Percentiles rank a stretch among this genome's conserved stretches.
phyloP scores from a whole-genome alignment of 2,888 invertebrate genomes.

The Athalia circularis region DNA sequence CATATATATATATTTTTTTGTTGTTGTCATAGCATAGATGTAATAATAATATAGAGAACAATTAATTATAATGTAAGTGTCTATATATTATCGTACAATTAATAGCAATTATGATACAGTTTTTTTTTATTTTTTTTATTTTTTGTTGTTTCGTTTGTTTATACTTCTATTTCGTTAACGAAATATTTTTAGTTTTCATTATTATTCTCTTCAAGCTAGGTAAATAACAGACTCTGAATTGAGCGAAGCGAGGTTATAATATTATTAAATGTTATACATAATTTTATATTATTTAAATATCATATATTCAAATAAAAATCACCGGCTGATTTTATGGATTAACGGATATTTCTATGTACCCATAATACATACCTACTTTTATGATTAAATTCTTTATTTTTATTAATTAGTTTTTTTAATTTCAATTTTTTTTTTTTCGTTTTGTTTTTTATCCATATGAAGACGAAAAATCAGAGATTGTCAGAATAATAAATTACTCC shows the following conservation, averaged over 20 bases:
- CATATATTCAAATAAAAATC: background rate
- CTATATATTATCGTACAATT: too few relatives aligned
- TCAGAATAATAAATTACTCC: too few relatives aligned
- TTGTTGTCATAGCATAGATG: too few relatives aligned
- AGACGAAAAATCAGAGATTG: too few relatives aligned
- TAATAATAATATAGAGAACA: conserved; percentile 66
- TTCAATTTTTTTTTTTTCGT: background rate
- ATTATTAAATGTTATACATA: background rate
- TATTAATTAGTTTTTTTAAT: background rate
- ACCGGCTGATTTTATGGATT: background rate
- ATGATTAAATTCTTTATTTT: background rate
- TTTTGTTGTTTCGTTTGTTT: conserved; percentile 16
- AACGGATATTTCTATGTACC: conserved; percentile 4
- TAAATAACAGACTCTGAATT: conserved; percentile 59
- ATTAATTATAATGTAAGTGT: conserved; percentile 52
- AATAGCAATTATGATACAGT: conserved; percentile 27
- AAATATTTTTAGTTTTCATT: background rate
- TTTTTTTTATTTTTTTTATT: conserved; percentile 45
- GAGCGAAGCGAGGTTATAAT: conserved; percentile 65
- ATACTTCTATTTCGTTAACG: background rate
- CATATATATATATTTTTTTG: too few relatives aligned
- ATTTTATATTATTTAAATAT: background rate
- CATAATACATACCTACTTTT: background rate
- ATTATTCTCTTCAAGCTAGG: background rate
- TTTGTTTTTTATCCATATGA: background rate